These are phyloP conservation scores for Hemicrepidius hirtus DNA, from an alignment of 2,888 invertebrate genomes.

Conservation along the genomic window DNA sequence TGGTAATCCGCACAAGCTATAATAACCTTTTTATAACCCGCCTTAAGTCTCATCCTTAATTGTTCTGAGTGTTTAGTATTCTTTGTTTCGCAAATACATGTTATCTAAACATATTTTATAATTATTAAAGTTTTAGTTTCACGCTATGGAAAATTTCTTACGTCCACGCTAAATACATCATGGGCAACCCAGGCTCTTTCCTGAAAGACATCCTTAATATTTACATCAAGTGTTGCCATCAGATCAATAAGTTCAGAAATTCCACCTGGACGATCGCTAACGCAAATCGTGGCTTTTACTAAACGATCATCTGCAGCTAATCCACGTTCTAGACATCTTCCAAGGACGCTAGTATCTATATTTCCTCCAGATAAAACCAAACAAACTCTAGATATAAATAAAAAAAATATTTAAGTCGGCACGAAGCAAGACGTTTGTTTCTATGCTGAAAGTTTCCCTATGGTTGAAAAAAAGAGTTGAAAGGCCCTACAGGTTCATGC, in stretches of 20 bases:
- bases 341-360: constrained; percentile 90
- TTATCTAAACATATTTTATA: constrained; percentile 2
- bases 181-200: constrained; percentile 92
- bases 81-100: neutral
- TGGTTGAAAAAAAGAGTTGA: too few relatives aligned
- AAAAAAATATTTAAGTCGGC: too few relatives aligned
- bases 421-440: too few relatives aligned
- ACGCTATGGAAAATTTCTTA: constrained; percentile 55
- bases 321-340: constrained; percentile 88
- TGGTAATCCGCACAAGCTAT: too few relatives aligned
- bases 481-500: too few relatives aligned
- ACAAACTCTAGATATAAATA: constrained; percentile 78
- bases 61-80: neutral
- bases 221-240: constrained; percentile 82
- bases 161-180: constrained; percentile 86
- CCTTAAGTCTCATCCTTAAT: constrained; percentile 8
- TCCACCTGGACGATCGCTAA: constrained; percentile 88
- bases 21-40: constrained; percentile 8
- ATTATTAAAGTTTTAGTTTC: too few relatives aligned
- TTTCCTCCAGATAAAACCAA: constrained; percentile 89
- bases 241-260: constrained; percentile 86
- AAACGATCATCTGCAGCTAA: constrained; percentile 87
- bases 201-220: constrained; percentile 93
- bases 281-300: constrained; percentile 81
- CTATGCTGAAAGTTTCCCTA: too few relatives aligned